These are phyloP conservation scores for Himalopsyche anomala DNA, from an alignment of 2,888 invertebrate species.

Conservation along the genomic window DNA sequence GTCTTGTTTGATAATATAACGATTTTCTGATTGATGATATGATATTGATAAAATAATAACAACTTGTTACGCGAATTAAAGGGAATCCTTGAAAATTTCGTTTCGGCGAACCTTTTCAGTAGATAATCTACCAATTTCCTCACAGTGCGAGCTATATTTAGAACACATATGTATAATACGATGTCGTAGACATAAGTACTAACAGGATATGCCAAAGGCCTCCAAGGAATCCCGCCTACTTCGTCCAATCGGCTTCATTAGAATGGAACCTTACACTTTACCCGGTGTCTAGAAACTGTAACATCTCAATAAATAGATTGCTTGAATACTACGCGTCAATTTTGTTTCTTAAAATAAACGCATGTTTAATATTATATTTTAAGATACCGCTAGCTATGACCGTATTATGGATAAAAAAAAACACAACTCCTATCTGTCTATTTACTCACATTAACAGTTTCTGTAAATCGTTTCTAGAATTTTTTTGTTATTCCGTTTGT, in stretches of 20 bases:
- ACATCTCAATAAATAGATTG: background rate
- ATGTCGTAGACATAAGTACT: background rate
- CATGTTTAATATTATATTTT: too few species aligned
- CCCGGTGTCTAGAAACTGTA: background rate
- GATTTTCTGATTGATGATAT: too few species aligned
- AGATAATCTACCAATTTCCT: background rate
- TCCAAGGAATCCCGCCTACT: background rate
- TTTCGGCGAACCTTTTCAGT: background rate
- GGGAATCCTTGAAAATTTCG: background rate
- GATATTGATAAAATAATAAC: too few species aligned
- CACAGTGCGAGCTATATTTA: background rate
- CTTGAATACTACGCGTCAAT: too few species aligned
- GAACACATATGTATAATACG: background rate
- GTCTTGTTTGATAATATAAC: too few species aligned
- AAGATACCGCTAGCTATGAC: too few species aligned
- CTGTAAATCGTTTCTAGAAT: too few species aligned
- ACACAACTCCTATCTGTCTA: too few species aligned
- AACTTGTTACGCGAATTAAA: background rate
- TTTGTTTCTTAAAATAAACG: too few species aligned
- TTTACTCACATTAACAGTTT: too few species aligned
- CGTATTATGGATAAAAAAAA: too few species aligned
- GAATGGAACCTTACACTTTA: background rate
- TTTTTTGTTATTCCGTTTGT: too few species aligned
- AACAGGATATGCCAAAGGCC: background rate
- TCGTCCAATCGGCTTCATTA: slow-evolving; percentile 1